Evolutionary conservation across 2,797 vertebrate species (phyloP), one percentile per base, ranked within the genome.

Genomic region (Phrynocephalus forsythii): DNA sequence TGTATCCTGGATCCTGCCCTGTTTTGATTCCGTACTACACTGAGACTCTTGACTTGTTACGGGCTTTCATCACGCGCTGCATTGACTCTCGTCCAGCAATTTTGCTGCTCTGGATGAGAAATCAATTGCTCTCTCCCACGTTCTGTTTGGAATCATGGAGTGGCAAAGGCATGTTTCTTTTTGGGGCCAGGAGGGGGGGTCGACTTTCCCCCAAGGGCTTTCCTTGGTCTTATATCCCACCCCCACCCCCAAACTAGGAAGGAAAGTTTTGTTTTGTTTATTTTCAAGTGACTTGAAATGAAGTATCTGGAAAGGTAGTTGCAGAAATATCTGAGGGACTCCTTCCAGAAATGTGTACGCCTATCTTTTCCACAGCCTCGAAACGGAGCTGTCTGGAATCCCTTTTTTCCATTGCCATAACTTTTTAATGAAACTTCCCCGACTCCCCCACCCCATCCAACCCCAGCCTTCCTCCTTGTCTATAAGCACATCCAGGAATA

Each of bases 1-100:
- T 88, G 60, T 75, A 84, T 80, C 80, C 60, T 38, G 33, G 67
- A 85, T 48, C 69, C 13, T 22, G 20, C 18, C 66, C 72, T 26
- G 22, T 76, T 88, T 81, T 80, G 83, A 85, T 88, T 69, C 71
- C 44, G 48, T n/a, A 66, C 22, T 48, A 38, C 9, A 20, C 30
- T 30, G n/a, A 75, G 30, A 22, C 15, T 33, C 24, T 48, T 56
- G 24, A 83, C 1, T 15, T 44, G 30, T 68, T 52, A 24, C 4
- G 60, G 33, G 76, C 44, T 8, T 81, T 44, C 10, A 56, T 38
- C 11, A 84, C 67, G 44, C 52, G 20, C n/a, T 10, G 18, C 8
- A 1, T 63, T 71, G 77, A 38, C 7, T 56, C 48, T 71, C 26
- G 20, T 71, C 22, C 3, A 48, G 8, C 18, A 16, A 2, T 81